phyloP scores from a whole-genome alignment of 2,797 vertebrate genomes.

The Dendrocincla tyrannina region DNA sequence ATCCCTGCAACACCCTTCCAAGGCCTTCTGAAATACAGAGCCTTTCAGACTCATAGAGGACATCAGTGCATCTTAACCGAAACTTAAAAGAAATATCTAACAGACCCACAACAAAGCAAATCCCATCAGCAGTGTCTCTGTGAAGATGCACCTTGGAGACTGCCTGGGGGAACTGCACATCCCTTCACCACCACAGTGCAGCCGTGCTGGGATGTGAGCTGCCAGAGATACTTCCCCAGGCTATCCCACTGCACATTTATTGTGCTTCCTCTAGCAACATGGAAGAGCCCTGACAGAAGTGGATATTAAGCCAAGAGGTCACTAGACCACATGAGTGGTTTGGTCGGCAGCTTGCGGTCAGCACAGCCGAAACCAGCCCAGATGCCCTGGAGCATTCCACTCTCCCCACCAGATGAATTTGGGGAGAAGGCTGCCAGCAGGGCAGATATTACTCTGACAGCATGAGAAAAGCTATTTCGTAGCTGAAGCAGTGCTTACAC shows the following conservation, averaged over 20 bases:
- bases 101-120: not conserved
- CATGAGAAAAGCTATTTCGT: not conserved
- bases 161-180: not conserved
- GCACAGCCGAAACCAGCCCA: not conserved
- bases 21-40: not conserved
- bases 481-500: not conserved
- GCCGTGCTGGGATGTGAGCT: not conserved
- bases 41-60: not conserved
- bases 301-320: not conserved
- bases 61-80: not conserved
- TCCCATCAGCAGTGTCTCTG: not conserved
- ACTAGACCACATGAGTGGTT: not conserved
- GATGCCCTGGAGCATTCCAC: not conserved
- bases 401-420: not conserved
- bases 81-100: not conserved
- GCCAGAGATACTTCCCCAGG: not conserved
- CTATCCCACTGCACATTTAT: not conserved
- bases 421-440: not conserved
- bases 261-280: rapidly evolving
- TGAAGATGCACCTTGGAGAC: not conserved
- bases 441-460: not conserved
- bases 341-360: not conserved
- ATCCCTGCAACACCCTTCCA: not conserved
- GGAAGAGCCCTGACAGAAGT: not conserved
- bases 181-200: not conserved